Conservation (phyloP, 37 sponge, comb jelly and placozoan species). For the Beroe forskalii region DNA sequence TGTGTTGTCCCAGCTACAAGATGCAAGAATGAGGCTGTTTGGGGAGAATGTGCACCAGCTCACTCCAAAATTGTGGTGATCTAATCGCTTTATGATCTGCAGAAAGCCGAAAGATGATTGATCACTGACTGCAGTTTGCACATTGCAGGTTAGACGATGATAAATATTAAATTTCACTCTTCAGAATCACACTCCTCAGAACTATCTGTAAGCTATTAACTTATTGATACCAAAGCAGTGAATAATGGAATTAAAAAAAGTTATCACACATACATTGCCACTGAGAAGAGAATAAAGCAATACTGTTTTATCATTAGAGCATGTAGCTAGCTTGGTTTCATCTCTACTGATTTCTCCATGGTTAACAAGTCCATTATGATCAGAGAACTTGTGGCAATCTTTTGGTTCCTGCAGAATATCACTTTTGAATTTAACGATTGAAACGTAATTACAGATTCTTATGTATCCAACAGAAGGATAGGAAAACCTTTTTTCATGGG, state of each 20-base stretch:
- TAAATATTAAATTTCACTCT: background rate
- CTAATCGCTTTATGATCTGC: background rate
- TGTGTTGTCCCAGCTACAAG: conserved; percentile 54
- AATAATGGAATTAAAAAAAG: too few species aligned
- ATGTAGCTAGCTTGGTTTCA: conserved; percentile 36
- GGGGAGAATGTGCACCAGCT: conserved; percentile 43
- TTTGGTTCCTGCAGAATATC: background rate
- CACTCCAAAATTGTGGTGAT: conserved; percentile 62
- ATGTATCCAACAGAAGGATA: background rate
- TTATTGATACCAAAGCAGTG: too few species aligned
- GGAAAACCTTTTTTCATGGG: background rate
- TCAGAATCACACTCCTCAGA: background rate
- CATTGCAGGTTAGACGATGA: background rate
- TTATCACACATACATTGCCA: conserved; percentile 51
- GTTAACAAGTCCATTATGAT: conserved; percentile 18
- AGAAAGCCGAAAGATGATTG: too few species aligned
- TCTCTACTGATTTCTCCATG: conserved; percentile 33
- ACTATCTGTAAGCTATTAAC: too few species aligned
- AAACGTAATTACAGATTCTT: background rate
- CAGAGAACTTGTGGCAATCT: background rate
- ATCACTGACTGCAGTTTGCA: background rate
- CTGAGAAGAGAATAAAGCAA: conserved; percentile 11
- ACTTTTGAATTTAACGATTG: background rate
- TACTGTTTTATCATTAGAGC: conserved; percentile 55
- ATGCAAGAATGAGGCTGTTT: background rate